Evolutionary conservation across 2,888 invertebrate genomes (phyloP), one percentile per base, ranked within the genome.

Genomic region (Cephus pygmeus): DNA sequence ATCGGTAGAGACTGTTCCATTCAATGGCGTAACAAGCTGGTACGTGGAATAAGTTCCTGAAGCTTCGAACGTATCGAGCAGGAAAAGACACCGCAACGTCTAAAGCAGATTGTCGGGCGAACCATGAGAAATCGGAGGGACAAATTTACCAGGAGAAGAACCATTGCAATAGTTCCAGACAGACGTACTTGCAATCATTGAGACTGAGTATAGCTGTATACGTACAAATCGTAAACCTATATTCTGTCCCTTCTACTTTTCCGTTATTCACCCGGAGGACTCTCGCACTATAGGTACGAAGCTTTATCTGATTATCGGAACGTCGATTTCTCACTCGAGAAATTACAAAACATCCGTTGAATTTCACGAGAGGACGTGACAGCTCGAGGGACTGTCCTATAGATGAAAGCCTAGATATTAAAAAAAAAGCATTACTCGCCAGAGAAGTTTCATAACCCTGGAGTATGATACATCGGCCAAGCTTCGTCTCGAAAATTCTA

Each of bases 1-100:
- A 83, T 83, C 82, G 83, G 78, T 81, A 80, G 81, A 56, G 56
- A 56, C 9, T 23, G 23, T 23, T 56, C 9, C 23, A 23, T 56
- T 23, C 9, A 56, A 23, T 69, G 30, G 23, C 11, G 76, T 34
- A 34, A 9, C 71, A 15, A 12, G 36, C 36, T 15, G 56, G 56
- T 56, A 23, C 56, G 2, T 23, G 56, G 2, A 9, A 23, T 0
- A 40, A 40, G 40, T 40, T 31, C 11, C 35, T 11, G 11, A 74
- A 40, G 40, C 23, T 9, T 40, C 23, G 11, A 69, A 71, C 33
- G 34, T 31, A 71, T 33, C 12, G 71, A 71, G 31, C 12, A 15
- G 34, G 33, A 36, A 11, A 23, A 34, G 23, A 12, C 15, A 71
- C 15, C 30, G 71, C 31, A 1, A n/a, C 30, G 71, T 71, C 12